These are phyloP conservation scores for Drosophila mercatorum DNA, from an alignment of 2,888 invertebrate species.

Conservation along the genomic window DNA sequence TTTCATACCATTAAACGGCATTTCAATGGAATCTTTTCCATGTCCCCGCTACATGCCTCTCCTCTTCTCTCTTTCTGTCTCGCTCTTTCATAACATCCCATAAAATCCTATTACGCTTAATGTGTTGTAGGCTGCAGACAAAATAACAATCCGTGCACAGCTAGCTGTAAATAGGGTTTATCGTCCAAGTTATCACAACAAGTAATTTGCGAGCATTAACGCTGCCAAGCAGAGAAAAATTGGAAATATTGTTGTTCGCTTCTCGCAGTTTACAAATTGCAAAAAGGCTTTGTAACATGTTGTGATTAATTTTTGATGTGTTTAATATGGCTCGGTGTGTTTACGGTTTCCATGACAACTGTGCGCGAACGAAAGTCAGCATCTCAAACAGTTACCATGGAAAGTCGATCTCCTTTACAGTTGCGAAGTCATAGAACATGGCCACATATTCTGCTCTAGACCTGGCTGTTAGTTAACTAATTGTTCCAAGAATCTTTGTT, in stretches of 20 bases:
- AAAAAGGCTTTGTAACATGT: background rate
- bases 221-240: constrained; percentile 6
- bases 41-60: background rate
- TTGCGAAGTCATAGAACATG: no score
- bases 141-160: constrained; percentile 24
- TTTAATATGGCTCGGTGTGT: background rate
- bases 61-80: background rate
- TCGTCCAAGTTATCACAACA: constrained; percentile 53
- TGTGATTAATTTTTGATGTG: constrained; percentile 11
- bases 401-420: no score
- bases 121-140: constrained; percentile 36
- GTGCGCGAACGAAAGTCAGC: no score
- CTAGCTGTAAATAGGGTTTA: constrained; percentile 53
- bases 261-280: constrained; percentile 8
- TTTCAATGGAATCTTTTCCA: constrained; percentile 38
- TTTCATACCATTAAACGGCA: constrained; percentile 52
- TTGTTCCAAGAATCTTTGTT: background rate
- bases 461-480: background rate
- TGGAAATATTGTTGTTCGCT: constrained; percentile 8
- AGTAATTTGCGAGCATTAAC: constrained; percentile 60
- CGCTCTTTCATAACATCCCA: constrained; percentile 33
- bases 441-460: background rate
- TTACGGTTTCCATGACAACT: background rate
- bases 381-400: no score
- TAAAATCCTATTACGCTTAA: constrained; percentile 64